Conservation (phyloP, 2,888 invertebrate species). For the Caenorhabditis japonica region DNA sequence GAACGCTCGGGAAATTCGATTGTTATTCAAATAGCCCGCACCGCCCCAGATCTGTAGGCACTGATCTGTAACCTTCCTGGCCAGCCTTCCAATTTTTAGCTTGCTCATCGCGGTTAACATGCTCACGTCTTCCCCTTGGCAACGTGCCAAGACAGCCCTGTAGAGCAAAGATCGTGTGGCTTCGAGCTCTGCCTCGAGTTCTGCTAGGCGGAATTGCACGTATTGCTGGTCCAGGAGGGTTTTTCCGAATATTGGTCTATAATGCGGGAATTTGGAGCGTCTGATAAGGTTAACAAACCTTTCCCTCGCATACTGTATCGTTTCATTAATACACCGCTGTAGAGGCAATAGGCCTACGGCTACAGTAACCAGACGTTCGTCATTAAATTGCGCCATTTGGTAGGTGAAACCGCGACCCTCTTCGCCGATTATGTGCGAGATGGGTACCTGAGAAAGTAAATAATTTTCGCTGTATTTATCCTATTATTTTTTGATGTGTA, state of each 20-base stretch:
- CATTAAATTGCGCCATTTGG: conserved; percentile 81
- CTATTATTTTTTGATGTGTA: too few relatives aligned
- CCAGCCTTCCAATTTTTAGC: conserved; percentile 80
- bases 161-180: conserved; percentile 79
- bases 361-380: conserved; percentile 79
- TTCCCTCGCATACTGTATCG: conserved; percentile 80
- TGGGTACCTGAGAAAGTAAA: conserved; percentile 78
- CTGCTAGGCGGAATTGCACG: conserved; percentile 81
- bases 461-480: too few relatives aligned
- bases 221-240: conserved; percentile 73
- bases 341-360: conserved; percentile 77
- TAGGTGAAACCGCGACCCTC: conserved; percentile 80
- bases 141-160: conserved; percentile 65
- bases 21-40: conserved; percentile 81
- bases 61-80: conserved; percentile 79
- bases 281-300: conserved; percentile 79
- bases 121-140: conserved; percentile 80
- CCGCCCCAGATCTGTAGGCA: conserved; percentile 81
- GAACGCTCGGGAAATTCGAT: conserved; percentile 78
- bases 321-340: conserved; percentile 78
- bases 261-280: conserved; percentile 78
- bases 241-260: conserved; percentile 35
- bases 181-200: conserved; percentile 81
- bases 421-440: conserved; percentile 80
- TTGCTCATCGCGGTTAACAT: conserved; percentile 81